Percentiles rank a stretch among this genome's conserved stretches.
Conservation (phyloP, 2,888 invertebrate genomes). For the Lasioglossum vierecki region DNA sequence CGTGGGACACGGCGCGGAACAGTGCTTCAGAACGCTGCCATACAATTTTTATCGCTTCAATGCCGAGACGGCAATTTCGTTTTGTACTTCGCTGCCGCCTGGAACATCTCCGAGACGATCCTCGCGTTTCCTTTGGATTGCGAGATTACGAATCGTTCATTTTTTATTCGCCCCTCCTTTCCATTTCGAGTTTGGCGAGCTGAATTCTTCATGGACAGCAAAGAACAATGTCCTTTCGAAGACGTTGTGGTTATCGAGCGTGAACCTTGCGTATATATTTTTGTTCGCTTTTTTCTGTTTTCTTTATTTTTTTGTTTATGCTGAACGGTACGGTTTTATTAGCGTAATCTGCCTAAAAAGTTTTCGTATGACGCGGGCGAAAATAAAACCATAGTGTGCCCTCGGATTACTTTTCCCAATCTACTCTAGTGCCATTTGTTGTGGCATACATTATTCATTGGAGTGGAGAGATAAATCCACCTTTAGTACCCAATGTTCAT, state of each 20-base stretch:
- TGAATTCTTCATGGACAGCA: background rate
- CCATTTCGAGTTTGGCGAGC: background rate
- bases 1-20: background rate
- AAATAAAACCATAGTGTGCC: background rate
- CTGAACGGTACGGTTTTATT: background rate
- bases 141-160: background rate
- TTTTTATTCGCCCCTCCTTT: background rate
- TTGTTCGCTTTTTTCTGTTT: background rate
- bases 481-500: background rate
- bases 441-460: conserved; percentile 11
- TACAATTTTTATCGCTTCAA: background rate
- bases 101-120: background rate
- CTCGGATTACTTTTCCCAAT: background rate
- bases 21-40: background rate
- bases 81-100: background rate
- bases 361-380: background rate
- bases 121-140: background rate
- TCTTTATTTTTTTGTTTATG: background rate
- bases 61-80: background rate
- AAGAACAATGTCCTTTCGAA: background rate
- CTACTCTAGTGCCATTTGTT: conserved; percentile 9
- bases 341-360: background rate
- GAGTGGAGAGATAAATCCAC: background rate
- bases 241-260: background rate
- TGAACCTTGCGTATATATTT: background rate